phyloP scores from a whole-genome alignment of 2,888 invertebrate species.

The Lepidocyrtoides sp. region DNA sequence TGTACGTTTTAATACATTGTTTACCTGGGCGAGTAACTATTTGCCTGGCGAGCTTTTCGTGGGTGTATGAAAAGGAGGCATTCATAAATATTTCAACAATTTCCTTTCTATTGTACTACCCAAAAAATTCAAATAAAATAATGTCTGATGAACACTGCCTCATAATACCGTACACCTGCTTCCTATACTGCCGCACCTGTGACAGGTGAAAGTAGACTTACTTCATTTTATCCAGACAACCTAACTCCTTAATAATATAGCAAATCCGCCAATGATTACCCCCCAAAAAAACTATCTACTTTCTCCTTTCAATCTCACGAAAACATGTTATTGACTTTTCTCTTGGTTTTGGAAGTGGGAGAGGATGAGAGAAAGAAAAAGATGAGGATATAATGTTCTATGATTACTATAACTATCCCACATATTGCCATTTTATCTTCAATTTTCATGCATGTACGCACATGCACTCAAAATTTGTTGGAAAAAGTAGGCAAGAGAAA shows the following conservation, averaged over 20 bases:
- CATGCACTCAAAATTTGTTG: background rate
- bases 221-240: too few relatives aligned
- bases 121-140: too few relatives aligned
- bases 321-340: background rate
- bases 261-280: background rate
- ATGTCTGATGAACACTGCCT: background rate
- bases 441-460: background rate
- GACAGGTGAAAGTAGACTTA: too few relatives aligned
- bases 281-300: background rate
- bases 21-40: too few relatives aligned
- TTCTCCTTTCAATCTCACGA: background rate
- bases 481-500: too few relatives aligned
- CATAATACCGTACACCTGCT: background rate
- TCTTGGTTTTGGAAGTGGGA: background rate
- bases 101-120: too few relatives aligned
- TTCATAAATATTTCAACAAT: background rate
- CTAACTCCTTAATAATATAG: background rate
- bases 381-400: background rate
- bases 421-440: conserved; percentile 23
- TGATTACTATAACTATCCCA: background rate
- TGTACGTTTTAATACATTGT: background rate
- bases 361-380: background rate
- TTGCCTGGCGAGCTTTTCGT: background rate
- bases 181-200: background rate
- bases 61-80: background rate